Base-by-base conservation (phyloP, 1,140 invertebrate genomes). In the Lethrus apterus region DNA sequence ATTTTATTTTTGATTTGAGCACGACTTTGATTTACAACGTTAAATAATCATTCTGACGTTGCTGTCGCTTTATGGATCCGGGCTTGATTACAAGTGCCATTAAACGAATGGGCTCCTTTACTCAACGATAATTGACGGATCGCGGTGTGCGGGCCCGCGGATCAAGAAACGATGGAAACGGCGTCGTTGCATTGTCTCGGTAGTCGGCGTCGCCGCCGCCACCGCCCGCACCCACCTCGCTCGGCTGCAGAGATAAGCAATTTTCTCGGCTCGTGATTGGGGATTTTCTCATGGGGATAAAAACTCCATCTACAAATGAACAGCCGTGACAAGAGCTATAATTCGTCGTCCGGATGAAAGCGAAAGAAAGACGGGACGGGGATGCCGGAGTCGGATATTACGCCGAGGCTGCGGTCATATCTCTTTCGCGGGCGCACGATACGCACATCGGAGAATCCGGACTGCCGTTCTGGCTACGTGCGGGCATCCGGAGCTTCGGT, bases 301-400 rank as follows among this genome's bases (percentile, higher is more conserved):
- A 77, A 79, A 78, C 77, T 78, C 77, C 76, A 79, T 78, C 77
- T 78, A 79, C 77, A 79, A 78, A 79, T 79, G 77, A 79, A 79
- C 77, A 76, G 70, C 72, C 77, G 76, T 79, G 77, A 79, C 77
- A 78, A 78, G 77, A 73, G 76, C 75, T 72, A 79, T 79, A 79
- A 79, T 79, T 79, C 74, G 72, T 76, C 68, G 52, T 52, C 54
- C 51, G 54, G 55, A 54, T 56, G 58, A 59, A 55, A 59, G 53
- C 54, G 56, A 51, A 52, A 56, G 58, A 57, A 58, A 60, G 54
- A 48, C 24, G 23, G 41, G 23, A 43, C 8, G 13, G 11, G 35
- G n/a, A n/a, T n/a, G n/a, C n/a, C n/a, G n/a, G n/a, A n/a, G n/a
- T n/a, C n/a, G n/a, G n/a, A n/a, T n/a, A n/a, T n/a, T n/a, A n/a